Evolutionary conservation across 2,797 vertebrate species (phyloP).

Genomic region (Lithobates pipiens): DNA sequence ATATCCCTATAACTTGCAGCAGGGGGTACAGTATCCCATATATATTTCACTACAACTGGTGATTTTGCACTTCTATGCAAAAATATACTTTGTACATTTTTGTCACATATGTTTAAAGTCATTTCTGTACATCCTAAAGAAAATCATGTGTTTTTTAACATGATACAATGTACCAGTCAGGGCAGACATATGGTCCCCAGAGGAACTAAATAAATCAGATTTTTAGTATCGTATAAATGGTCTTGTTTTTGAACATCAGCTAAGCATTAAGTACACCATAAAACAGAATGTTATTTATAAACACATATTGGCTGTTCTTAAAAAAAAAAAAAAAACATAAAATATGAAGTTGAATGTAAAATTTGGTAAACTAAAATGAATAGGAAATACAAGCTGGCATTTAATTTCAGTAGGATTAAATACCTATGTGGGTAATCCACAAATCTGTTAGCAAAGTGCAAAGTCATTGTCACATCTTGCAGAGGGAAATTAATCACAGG

Average conservation of each 20-base stretch:
- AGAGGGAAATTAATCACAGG: constrained; percentile 51
- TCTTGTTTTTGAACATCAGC: background rate
- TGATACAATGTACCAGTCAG: background rate
- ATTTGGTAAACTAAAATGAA: background rate
- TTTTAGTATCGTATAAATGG: background rate
- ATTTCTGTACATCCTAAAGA: background rate
- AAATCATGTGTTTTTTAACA: background rate
- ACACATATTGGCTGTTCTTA: background rate
- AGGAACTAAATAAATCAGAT: background rate
- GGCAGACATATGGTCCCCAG: background rate
- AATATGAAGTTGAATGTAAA: background rate
- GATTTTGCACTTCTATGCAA: background rate
- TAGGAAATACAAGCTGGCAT: background rate
- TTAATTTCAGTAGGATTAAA: constrained; percentile 21
- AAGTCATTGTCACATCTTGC: constrained; percentile 30
- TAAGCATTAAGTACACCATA: constrained; percentile 10
- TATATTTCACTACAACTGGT: background rate
- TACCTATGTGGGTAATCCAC: constrained; percentile 17
- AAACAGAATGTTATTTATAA: constrained; percentile 11
- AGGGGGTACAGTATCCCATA: background rate
- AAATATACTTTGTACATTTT: background rate
- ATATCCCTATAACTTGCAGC: background rate
- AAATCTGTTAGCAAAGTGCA: background rate
- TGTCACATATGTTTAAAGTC: background rate
- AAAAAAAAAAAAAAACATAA: constrained; percentile 1